These are phyloP conservation scores for Raja brachyura DNA, from an alignment of 2,113 vertebrate genomes.

Conservation along the genomic window DNA sequence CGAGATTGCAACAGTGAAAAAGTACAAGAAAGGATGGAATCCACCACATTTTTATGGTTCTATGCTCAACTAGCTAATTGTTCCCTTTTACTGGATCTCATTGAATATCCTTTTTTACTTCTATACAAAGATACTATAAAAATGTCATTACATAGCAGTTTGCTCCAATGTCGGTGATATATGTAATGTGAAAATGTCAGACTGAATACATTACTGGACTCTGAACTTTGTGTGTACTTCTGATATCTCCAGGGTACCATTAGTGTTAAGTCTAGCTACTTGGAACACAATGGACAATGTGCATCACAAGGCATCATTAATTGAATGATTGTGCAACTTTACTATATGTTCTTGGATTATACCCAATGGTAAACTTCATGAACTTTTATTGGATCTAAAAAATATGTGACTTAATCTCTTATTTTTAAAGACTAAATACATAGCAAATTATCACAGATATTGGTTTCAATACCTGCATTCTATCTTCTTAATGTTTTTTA, in stretches of 20 bases:
- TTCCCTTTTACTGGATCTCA: neutral
- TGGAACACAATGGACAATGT: constrained; percentile 15
- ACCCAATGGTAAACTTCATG: neutral
- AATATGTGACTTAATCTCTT: neutral
- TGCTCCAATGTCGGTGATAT: neutral
- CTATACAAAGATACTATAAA: neutral
- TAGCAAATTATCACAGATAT: neutral
- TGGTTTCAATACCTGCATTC: neutral
- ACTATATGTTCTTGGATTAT: neutral
- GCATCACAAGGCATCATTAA: neutral
- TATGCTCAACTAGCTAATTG: neutral
- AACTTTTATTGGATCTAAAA: neutral
- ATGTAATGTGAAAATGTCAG: neutral
- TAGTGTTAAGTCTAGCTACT: constrained; percentile 17
- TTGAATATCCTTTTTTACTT: neutral
- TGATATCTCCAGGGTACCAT: neutral
- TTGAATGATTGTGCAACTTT: neutral
- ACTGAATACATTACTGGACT: neutral
- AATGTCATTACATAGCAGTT: neutral
- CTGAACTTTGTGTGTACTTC: neutral
- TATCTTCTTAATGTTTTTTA: neutral
- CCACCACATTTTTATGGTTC: neutral
- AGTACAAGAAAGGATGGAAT: too few relatives aligned
- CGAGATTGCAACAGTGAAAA: too few relatives aligned
- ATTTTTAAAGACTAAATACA: neutral